Evolutionary conservation across 2,888 invertebrate species (phyloP), one percentile per base, ranked within the genome.

Genomic region (Aleiodes leptofemur): DNA sequence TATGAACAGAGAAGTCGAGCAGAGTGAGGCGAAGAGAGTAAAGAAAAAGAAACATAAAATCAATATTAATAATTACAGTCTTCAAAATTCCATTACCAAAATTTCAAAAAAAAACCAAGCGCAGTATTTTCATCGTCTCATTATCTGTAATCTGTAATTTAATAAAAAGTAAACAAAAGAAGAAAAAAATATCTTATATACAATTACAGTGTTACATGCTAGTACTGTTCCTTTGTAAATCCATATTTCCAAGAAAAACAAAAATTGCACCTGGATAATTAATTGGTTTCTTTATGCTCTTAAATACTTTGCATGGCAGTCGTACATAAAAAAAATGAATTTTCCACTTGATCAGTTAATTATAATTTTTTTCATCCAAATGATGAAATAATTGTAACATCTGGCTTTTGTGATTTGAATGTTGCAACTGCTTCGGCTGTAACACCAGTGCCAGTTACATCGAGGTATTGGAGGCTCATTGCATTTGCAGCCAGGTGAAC

Each of bases 381-480:
- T 4, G 89, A 88, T 1, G 88, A 87, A 61, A 89, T 77, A 23
- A 90, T 78, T 77, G 82, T 86, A 4, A 90, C 87, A 43, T 93
- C 91, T 0, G 94, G 93, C 74, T 94, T 91, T 0, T 91, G 83
- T 0, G 88, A 89, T 68, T 91, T 91, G 79, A 95, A 96, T 0
- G 89, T 88, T n/a, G 91, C 90, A 0, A 95, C 91, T 0, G 94
- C 95, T 0, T 88, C 83, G 6, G 86, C 86, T 0, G 94, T 94
- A 0, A 95, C 93, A 0, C 91, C 90, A 0, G 95, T 94, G 0
- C 93, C 92, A 0, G 93, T 92, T 0, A 96, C 92, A 86, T 96
- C 95, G 0, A 96, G 85, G 31, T 89, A 89, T 7, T 90, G 85
- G 13, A 95, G 85, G 73, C 90, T 86, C 0, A 93, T 93, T 0